Evolutionary conservation across 2,113 vertebrate species (phyloP).

Genomic region (Ammodytes dubius): DNA sequence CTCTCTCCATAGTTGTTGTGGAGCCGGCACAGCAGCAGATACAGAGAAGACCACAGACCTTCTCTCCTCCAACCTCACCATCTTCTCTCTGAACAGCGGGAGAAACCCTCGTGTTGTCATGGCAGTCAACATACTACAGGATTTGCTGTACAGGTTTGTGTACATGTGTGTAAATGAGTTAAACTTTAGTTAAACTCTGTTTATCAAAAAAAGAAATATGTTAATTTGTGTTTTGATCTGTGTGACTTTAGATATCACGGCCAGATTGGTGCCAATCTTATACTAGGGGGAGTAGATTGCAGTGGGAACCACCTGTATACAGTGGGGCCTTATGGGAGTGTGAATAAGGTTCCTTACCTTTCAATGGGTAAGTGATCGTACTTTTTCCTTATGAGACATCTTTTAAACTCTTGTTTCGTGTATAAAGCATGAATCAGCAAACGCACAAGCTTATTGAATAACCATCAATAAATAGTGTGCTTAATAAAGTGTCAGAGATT

Average conservation of each 20-base stretch:
- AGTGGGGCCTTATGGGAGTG: conserved; percentile 86
- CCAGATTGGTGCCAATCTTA: conserved; percentile 85
- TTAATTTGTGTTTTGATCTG: not conserved
- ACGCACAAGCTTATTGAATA: not conserved
- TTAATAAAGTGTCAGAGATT: not conserved
- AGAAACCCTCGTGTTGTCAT: conserved; percentile 81
- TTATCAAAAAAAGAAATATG: not conserved
- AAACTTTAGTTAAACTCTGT: not conserved
- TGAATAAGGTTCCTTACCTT: conserved; percentile 81
- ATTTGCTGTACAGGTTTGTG: conserved; percentile 81
- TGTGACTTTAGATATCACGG: conserved; percentile 84
- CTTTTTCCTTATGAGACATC: not conserved
- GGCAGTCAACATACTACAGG: conserved; percentile 82
- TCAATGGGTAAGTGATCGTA: conserved; percentile 83
- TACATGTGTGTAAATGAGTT: not conserved
- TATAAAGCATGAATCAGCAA: not conserved
- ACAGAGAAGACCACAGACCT: conserved; percentile 83
- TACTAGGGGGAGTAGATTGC: conserved; percentile 88
- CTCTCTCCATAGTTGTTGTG: conserved; percentile 78
- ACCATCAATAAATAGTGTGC: not conserved
- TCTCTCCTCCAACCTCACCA: conserved; percentile 82
- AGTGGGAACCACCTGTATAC: conserved; percentile 86
- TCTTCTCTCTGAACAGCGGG: conserved; percentile 82
- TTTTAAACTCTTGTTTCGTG: not conserved
- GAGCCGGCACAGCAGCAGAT: conserved; percentile 85